A percentile compares a stretch with the other conserved stretches of the same genome.
These are phyloP conservation scores for Rhea americana DNA, from an alignment of 2,113 vertebrate species.

Conservation along the genomic window DNA sequence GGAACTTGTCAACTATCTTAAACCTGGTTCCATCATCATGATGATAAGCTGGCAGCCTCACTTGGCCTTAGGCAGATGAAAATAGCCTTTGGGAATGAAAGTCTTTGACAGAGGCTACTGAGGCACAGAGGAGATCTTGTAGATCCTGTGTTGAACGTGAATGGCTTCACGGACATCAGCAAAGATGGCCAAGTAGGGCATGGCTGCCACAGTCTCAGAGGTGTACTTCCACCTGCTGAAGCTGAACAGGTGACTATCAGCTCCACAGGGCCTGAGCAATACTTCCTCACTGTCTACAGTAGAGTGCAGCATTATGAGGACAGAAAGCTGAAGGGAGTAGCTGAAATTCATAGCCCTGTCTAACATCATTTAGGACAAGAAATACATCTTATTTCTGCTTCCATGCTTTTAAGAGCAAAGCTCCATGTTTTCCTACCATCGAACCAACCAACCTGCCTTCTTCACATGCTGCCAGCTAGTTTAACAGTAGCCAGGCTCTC, in stretches of 20 bases:
- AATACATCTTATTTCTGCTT: not conserved
- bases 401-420: not conserved
- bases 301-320: not conserved
- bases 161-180: rapidly evolving
- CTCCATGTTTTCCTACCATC: rapidly evolving
- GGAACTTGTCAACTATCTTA: not conserved
- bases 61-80: not conserved
- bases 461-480: too few relatives aligned
- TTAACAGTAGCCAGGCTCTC: too few relatives aligned
- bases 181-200: not conserved
- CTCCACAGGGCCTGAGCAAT: not conserved
- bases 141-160: not conserved
- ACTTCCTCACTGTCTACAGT: not conserved
- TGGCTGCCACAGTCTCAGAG: not conserved
- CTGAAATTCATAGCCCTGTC: not conserved
- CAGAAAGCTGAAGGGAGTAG: not conserved
- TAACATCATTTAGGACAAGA: not conserved
- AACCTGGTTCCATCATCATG: not conserved
- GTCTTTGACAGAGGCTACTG: not conserved
- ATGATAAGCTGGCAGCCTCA: not conserved
- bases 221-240: not conserved
- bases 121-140: not conserved
- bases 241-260: not conserved
- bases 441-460: too few relatives aligned
- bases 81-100: not conserved